Evolutionary conservation across 1,140 invertebrate genomes (phyloP).

Genomic region (Thrips palmi): DNA sequence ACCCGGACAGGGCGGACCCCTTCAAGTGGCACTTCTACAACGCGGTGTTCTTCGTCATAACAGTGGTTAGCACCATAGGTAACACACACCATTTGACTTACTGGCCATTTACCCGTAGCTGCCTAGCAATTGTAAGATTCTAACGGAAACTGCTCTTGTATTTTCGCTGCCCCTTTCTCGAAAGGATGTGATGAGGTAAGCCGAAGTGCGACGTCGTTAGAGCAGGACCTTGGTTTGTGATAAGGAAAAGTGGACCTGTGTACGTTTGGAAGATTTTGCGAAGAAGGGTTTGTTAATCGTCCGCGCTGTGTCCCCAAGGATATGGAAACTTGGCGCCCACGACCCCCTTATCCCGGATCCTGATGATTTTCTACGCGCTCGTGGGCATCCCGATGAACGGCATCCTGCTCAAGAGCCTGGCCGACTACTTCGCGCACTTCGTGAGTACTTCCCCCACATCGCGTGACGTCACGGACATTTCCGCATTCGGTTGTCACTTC

Average conservation of each 20-base stretch:
- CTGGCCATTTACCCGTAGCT: no score
- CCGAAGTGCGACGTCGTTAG: no score
- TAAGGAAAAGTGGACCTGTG: no score
- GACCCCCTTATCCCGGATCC: conserved; percentile 55
- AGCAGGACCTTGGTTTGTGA: background rate
- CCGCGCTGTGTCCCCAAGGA: no score
- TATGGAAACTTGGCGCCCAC: conserved; percentile 80
- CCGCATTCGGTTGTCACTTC: background rate
- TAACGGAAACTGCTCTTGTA: no score
- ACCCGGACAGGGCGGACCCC: conserved; percentile 3
- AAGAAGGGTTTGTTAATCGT: no score
- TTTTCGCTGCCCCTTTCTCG: no score
- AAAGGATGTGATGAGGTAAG: no score
- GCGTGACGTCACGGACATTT: background rate
- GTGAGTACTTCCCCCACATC: conserved; percentile 26
- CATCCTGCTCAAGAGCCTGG: conserved; percentile 60
- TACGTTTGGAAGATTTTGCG: no score
- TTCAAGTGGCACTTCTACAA: conserved; percentile 76
- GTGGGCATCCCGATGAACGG: conserved; percentile 91
- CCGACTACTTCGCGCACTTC: conserved; percentile 59
- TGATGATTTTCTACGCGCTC: conserved; percentile 84
- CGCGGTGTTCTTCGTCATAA: conserved; percentile 85
- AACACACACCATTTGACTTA: no score
- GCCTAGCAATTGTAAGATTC: no score
- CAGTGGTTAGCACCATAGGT: conserved; percentile 89